phyloP scores from a whole-genome alignment of 2,113 vertebrate genomes.

The Macroglossus sobrinus region DNA sequence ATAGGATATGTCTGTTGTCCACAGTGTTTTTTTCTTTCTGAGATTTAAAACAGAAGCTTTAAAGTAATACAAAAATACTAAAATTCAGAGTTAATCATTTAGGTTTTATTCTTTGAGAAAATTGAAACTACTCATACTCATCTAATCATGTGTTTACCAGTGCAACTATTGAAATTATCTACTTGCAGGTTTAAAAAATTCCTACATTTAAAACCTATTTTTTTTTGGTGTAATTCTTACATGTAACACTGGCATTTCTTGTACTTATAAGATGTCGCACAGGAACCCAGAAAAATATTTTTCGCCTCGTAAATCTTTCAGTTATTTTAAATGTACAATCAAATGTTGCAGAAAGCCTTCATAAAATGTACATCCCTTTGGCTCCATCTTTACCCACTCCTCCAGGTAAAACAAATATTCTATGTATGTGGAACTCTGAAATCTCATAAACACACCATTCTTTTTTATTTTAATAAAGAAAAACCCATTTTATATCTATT shows the following conservation, averaged over 20 bases:
- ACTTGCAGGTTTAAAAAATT: background rate
- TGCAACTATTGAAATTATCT: background rate
- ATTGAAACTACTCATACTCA: background rate
- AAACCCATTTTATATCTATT: background rate
- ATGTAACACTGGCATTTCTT: background rate
- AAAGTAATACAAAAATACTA: background rate
- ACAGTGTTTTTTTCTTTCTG: background rate
- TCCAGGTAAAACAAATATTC: background rate
- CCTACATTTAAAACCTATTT: background rate
- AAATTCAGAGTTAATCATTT: slow-evolving; percentile 2
- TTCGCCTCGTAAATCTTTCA: background rate
- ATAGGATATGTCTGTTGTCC: background rate
- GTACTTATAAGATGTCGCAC: background rate
- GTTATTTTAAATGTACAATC: background rate
- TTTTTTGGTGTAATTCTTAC: background rate
- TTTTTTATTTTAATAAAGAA: background rate
- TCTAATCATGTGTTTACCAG: background rate
- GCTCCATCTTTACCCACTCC: background rate
- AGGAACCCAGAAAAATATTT: background rate
- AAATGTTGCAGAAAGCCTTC: background rate
- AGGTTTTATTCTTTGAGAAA: background rate
- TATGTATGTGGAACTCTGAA: background rate
- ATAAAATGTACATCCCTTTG: background rate
- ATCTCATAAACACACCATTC: background rate
- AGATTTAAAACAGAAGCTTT: background rate